Conservation (phyloP, 2,888 invertebrate species). For the Tinea trinotella region DNA sequence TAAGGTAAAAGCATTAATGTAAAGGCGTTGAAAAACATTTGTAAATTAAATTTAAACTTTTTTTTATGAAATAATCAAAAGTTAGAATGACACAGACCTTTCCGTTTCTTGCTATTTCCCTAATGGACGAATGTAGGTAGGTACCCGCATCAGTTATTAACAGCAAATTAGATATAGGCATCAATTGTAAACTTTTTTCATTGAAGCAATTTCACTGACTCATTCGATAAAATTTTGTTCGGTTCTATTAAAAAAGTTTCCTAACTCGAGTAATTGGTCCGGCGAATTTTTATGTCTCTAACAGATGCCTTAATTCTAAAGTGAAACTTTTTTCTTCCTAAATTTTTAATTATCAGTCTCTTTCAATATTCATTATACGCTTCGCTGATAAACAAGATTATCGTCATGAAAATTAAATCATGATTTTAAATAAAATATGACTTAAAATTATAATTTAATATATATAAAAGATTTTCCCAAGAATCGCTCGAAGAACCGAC, state of each 20-base stretch:
- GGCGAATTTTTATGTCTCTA: slow-evolving; percentile 31
- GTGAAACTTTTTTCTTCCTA: slow-evolving; percentile 36
- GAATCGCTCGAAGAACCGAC: no score
- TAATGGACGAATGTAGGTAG: background rate
- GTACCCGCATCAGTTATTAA: slow-evolving; percentile 10
- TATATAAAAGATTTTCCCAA: no score
- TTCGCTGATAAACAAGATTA: slow-evolving; percentile 4
- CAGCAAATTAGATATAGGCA: slow-evolving; percentile 9
- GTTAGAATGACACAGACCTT: background rate
- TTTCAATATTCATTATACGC: slow-evolving; percentile 29
- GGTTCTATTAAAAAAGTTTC: slow-evolving; percentile 38
- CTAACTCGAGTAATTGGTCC: slow-evolving; percentile 33
- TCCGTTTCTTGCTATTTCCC: slow-evolving; percentile 1
- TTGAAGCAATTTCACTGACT: slow-evolving; percentile 31
- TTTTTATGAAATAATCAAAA: background rate
- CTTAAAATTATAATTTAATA: no score
- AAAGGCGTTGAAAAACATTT: no score
- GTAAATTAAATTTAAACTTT: background rate
- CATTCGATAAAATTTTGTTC: slow-evolving; percentile 31
- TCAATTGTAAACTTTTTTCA: slow-evolving; percentile 30
- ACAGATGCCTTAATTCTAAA: slow-evolving; percentile 37
- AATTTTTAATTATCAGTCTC: slow-evolving; percentile 31
- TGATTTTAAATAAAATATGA: no score
- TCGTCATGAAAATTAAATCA: background rate
- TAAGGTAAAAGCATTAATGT: no score